Evolutionary conservation across 2,113 vertebrate species (phyloP), one percentile per base, ranked within the genome.

Genomic region (Fukomys damarensis): DNA sequence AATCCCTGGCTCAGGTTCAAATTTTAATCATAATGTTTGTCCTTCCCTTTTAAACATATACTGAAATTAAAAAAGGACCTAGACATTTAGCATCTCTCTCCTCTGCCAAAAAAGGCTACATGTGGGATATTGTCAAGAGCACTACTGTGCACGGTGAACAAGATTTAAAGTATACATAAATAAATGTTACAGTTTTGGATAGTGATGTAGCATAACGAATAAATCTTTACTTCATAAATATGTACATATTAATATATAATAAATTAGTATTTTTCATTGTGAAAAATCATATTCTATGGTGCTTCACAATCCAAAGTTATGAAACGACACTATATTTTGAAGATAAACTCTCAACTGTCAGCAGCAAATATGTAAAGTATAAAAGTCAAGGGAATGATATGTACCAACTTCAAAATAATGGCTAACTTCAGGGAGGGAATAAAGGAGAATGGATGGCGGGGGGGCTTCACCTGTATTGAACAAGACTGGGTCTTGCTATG

Each of bases 241-340:
- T 43, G 22, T n/a, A 70, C 4, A 16, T 46, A 92, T 74, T 91
- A 96, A 66, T 30, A 89, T 32, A 72, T 1, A 49, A 10, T 66
- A 88, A 86, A 81, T 22, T 84, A 35, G 2, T 49, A 70, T 63
- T 97, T 97, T 91, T 81, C 41, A 63, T 94, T 79, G 86, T 95
- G 52, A 95, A 96, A 92, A 86, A 59, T 82, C 24, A 59, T 77
- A 12, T 65, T 46, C 43, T 84, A n/a, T 49, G 56, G 59, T 68
- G 30, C n/a, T 59, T 95, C 41, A 54, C 7, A 91, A 77, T 65
- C 46, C 24, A 52, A 58, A 90, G 89, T 85, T 84, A 88, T 35
- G 22, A 97, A 87, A 28, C 52, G 3, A 95, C 30, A 89, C 41
- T 87, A 89, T 52, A 68, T 56, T 88, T 43, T 84, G 66, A 94